Evolutionary conservation across 2,113 vertebrate species (phyloP), one percentile per base, ranked within the genome.

Genomic region (Dendrocopos noguchii): DNA sequence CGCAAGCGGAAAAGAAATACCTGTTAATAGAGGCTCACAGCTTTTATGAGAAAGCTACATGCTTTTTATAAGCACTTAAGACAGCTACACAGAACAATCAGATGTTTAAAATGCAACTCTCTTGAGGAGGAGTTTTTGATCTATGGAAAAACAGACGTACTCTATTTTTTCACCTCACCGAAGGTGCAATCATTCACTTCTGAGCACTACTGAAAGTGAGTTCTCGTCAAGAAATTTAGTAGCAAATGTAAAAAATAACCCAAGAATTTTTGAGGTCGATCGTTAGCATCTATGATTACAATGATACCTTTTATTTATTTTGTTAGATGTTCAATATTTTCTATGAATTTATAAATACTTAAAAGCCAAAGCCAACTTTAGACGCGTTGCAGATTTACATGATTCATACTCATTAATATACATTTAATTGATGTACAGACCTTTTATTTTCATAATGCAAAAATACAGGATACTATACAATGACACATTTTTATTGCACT

Each of bases 311-410:
- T 97, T 98, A 98, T 98, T 98, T 97, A 98, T 98, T 98, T 99
- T 98, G 96, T 98, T 98, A 98, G 98, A 98, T 98, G 96, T 98
- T 98, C 97, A 97, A 97, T 98, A 98, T 98, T 99, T 99, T 98
- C 98, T 98, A 98, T 98, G 98, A 98, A 97, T 98, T 98, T 98
- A 98, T 98, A 98, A 98, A 98, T 97, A 97, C 97, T 97, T 98
- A 97, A 98, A 98, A 98, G 98, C 98, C 99, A 99, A 99, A 99
- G 98, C 97, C 98, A 97, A 98, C 97, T 97, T 98, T 97, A 98
- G 93, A 97, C 97, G 97, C 97, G 97, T 97, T 98, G 97, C 97
- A 97, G 97, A 98, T 98, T 97, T 97, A 97, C 95, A 94, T 97
- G 91, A 98, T 97, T 98, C 95, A 92, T 97, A 97, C 93, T 97